phyloP scores from a whole-genome alignment of 1,140 invertebrate genomes.

The Drosophila seguyi region DNA sequence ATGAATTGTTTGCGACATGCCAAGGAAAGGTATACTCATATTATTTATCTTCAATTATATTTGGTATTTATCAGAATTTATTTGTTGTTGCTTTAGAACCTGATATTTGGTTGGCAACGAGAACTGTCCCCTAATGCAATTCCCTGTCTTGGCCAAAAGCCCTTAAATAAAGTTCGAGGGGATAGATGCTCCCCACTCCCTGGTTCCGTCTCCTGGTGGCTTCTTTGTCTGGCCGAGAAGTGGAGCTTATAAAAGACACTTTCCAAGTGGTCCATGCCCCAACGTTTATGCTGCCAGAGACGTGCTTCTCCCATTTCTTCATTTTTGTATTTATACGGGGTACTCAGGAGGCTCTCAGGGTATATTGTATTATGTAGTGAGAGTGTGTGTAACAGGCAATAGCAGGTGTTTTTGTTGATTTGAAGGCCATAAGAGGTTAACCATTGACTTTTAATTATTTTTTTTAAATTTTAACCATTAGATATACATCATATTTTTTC shows the following conservation, averaged over 20 bases:
- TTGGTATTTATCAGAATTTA: constrained; percentile 11
- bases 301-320: constrained; percentile 26
- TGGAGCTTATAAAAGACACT: constrained; percentile 54
- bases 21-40: not conserved
- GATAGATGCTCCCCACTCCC: not conserved
- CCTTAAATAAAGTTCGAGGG: constrained; percentile 14
- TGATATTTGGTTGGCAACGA: constrained; percentile 8
- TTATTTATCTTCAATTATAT: constrained; percentile 15
- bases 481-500: no score
- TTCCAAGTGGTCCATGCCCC: constrained; percentile 51
- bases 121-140: constrained; percentile 32
- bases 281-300: constrained; percentile 44
- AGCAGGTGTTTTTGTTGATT: not conserved
- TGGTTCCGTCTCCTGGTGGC: not conserved
- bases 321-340: not conserved
- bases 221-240: constrained; percentile 38
- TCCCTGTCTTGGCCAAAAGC: constrained; percentile 18
- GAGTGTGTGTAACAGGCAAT: no score
- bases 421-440: no score
- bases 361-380: not conserved
- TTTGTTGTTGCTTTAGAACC: constrained; percentile 1
- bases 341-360: not conserved
- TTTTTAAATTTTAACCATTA: no score
- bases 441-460: not conserved
- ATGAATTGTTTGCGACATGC: not conserved